phyloP scores from a whole-genome alignment of 2,113 vertebrate species.

The Peromyscus maniculatus region DNA sequence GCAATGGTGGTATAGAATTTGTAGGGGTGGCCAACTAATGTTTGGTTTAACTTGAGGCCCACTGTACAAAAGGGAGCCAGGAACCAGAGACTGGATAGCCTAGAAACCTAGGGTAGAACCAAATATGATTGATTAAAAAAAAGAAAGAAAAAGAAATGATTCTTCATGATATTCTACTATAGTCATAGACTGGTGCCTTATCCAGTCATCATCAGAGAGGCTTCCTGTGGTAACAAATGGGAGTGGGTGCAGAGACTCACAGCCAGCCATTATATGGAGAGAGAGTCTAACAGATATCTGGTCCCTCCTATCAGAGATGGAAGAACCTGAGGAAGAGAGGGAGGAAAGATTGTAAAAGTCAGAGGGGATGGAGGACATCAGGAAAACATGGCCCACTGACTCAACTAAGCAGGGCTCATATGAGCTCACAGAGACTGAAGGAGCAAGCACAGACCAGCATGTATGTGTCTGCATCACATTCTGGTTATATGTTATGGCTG shows the following conservation, averaged over 20 bases:
- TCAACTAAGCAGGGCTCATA: background rate
- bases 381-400: background rate
- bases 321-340: background rate
- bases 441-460: background rate
- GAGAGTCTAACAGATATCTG: background rate
- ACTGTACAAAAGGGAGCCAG: too few relatives aligned
- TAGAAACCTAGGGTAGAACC: background rate
- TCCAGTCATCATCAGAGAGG: background rate
- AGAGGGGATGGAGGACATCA: background rate
- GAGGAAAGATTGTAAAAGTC: background rate
- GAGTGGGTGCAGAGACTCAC: background rate
- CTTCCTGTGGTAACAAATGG: background rate
- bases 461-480: background rate
- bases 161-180: background rate
- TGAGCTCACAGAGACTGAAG: background rate
- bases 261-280: background rate
- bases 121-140: background rate
- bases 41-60: background rate
- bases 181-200: background rate
- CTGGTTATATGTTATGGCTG: background rate
- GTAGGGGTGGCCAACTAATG: background rate
- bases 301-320: background rate
- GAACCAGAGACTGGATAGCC: background rate
- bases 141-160: background rate
- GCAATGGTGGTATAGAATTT: background rate